Percentiles rank a stretch among this genome's conserved stretches.
phyloP scores from a whole-genome alignment of 2,888 invertebrate genomes.

The Aromia moschata region DNA sequence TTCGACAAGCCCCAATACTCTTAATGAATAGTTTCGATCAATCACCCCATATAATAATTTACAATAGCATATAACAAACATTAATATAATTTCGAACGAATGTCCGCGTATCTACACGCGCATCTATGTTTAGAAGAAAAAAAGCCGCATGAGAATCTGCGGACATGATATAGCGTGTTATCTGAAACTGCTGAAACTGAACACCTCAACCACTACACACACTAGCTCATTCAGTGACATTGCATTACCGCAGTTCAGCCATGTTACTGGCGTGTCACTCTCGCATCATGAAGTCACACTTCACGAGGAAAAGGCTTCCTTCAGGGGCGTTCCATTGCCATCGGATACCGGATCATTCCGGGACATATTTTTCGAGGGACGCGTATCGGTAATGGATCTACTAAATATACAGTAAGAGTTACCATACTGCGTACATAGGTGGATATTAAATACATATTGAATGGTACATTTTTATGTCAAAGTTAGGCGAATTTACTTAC shows the following conservation, averaged over 20 bases:
- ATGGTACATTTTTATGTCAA: too few relatives aligned
- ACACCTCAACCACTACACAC: conserved; percentile 46
- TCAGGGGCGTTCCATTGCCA: conserved; percentile 9
- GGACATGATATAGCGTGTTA: conserved; percentile 43
- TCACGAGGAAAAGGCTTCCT: conserved; percentile 16
- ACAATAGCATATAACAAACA: too few relatives aligned
- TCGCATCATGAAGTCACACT: conserved; percentile 23
- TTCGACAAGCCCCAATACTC: too few relatives aligned
- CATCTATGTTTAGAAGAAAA: not conserved
- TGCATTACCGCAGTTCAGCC: conserved; percentile 47
- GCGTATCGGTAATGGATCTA: too few relatives aligned
- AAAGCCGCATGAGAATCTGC: conserved; percentile 18
- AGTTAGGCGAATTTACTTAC: too few relatives aligned
- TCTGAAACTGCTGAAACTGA: conserved; percentile 46
- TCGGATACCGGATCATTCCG: not conserved
- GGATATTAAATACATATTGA: too few relatives aligned
- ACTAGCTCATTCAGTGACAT: conserved; percentile 46
- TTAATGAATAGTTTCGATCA: too few relatives aligned
- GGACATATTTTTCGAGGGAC: too few relatives aligned
- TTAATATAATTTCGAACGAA: too few relatives aligned
- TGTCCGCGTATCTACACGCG: not conserved
- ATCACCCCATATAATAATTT: too few relatives aligned
- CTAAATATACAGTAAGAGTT: too few relatives aligned
- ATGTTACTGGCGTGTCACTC: conserved; percentile 29
- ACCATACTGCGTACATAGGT: too few relatives aligned